These are phyloP conservation scores for Eurytoma adleriae DNA, from an alignment of 2,888 invertebrate genomes.

Conservation along the genomic window DNA sequence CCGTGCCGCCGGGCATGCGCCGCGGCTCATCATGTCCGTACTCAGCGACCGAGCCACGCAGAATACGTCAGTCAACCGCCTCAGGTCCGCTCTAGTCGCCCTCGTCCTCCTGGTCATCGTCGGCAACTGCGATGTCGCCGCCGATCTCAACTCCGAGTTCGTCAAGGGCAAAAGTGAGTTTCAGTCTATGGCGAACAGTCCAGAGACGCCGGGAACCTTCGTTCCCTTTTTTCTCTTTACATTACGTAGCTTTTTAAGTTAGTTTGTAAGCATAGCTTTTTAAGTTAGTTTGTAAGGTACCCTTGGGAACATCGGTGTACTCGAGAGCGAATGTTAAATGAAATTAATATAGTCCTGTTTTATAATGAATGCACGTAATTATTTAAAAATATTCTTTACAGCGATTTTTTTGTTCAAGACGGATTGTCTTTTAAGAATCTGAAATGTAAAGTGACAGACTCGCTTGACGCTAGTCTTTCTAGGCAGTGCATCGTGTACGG, in stretches of 20 bases:
- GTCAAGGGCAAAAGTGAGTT: constrained; percentile 89
- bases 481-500: neutral
- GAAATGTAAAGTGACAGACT: neutral
- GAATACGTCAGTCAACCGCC: constrained; percentile 61
- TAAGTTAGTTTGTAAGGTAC: constrained; percentile 6
- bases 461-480: neutral
- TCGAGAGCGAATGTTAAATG: neutral
- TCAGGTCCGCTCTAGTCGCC: neutral
- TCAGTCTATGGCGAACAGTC: neutral
- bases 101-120: constrained; percentile 64
- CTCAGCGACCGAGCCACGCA: constrained; percentile 66
- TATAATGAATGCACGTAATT: neutral
- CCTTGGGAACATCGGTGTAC: constrained; percentile 41
- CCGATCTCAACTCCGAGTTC: constrained; percentile 80
- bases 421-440: neutral
- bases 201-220: neutral
- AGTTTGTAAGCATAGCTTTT: neutral
- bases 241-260: neutral
- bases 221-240: neutral
- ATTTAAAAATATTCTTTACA: neutral
- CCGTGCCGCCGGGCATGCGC: constrained; percentile 72
- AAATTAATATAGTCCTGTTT: neutral
- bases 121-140: constrained; percentile 59
- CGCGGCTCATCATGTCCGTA: constrained; percentile 72
- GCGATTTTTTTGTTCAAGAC: neutral